Base-by-base conservation (phyloP, 2,888 invertebrate genomes). In the Pandemis cinnamomeana region DNA sequence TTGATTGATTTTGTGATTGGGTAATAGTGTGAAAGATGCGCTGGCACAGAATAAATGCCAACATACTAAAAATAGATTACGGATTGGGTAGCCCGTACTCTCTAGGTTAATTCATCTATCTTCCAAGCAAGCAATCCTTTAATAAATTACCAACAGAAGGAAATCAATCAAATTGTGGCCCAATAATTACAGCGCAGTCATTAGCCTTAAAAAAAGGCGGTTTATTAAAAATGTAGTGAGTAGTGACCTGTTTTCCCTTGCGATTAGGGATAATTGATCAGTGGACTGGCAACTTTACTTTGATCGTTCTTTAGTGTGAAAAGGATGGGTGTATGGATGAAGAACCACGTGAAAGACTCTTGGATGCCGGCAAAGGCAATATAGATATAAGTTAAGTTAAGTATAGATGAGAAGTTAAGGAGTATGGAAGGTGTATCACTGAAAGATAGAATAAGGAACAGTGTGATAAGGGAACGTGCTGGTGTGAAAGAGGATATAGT, bases 201-300 rank as follows among this genome's bases (percentile, higher is more conserved):
- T 72, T 72, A 67, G 71, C 41, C 20, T 11, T 42, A 6, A 53
- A 53, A 62, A 51, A 62, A 71, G 46, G 11, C 11, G 46, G 58
- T 51, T 15, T 68, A 68, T 72, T 72, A 72, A 72, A 70, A 74
- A 71, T 71, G 51, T 61, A 74, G 61, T 74, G 74, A 74, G 51
- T 61, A 74, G 61, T 74, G 74, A 74, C 74, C 74, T 58, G 27
- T 66, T 71, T 72, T 46, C 74, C 63, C 61, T 42, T 60, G 51
- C 74, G 53, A 74, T 74, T 71, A 74, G 53, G 74, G 58, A 8
- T 58, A 68, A 68, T 68, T 74, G 67, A 44, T 41, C 74, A 71
- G 36, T 66, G 53, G 61, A 60, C 51, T 53, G 66, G 36, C 15
- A 66, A 53, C 5, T 46, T 55, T 46, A 60, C 66, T 74, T 74